These are phyloP conservation scores for Orchesella cincta DNA, from an alignment of 1,140 invertebrate species.

Conservation along the genomic window DNA sequence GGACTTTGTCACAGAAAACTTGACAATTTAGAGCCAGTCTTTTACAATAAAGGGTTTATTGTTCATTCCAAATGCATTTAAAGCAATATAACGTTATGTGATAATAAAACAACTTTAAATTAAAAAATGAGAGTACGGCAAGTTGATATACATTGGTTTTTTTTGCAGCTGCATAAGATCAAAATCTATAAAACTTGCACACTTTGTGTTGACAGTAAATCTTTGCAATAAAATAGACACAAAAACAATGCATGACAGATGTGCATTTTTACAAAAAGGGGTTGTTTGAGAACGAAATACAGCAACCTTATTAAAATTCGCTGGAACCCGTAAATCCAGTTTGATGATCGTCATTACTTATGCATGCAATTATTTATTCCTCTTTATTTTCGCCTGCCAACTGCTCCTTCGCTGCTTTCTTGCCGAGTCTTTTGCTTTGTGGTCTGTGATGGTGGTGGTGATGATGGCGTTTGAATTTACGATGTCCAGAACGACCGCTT, in stretches of 20 bases:
- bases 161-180: too few species aligned
- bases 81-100: too few species aligned
- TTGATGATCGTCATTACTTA: neutral
- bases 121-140: too few species aligned
- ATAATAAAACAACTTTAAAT: too few species aligned
- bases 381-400: neutral
- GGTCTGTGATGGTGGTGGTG: too few species aligned
- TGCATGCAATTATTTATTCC: neutral
- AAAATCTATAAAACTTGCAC: too few species aligned
- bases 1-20: slow-evolving; percentile 38
- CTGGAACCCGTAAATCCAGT: too few species aligned
- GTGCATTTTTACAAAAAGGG: neutral
- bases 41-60: slow-evolving; percentile 40
- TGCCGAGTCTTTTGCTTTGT: neutral
- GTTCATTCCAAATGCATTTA: slow-evolving; percentile 44
- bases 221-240: too few species aligned
- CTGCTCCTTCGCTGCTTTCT: neutral
- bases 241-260: too few species aligned
- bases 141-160: too few species aligned
- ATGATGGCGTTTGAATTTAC: neutral
- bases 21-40: slow-evolving; percentile 38
- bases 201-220: too few species aligned
- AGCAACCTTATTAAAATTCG: neutral
- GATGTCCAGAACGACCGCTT: neutral
- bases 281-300: neutral